Percentiles rank a stretch among this genome's conserved stretches.
Evolutionary conservation across 2,113 vertebrate species (phyloP).

Genomic region (Chionodraco myersi): DNA sequence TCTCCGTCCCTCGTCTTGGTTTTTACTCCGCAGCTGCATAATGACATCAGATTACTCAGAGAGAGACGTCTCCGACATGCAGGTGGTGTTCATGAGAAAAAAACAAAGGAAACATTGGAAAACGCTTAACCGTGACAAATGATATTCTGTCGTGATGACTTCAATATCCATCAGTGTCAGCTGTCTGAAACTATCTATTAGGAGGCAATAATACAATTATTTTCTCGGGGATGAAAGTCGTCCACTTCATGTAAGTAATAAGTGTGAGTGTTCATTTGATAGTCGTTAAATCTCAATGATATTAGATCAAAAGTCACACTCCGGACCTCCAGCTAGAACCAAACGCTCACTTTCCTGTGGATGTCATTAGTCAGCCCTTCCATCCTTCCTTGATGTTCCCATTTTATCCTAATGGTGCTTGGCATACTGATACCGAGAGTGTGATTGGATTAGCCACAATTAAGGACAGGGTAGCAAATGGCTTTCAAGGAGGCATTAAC

Average conservation of each 20-base stretch:
- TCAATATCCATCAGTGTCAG: slow-evolving; percentile 1
- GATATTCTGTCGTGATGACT: neutral
- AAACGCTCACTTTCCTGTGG: slow-evolving; percentile 19
- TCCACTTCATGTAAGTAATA: slow-evolving; percentile 40
- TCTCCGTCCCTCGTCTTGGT: slow-evolving; percentile 8
- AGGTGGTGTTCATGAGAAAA: slow-evolving; percentile 37
- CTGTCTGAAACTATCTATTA: slow-evolving; percentile 22
- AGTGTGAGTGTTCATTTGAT: slow-evolving; percentile 43
- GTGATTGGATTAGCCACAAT: slow-evolving; percentile 78
- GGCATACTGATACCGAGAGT: slow-evolving; percentile 63
- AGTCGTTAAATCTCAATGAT: slow-evolving; percentile 57
- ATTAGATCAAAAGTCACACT: slow-evolving; percentile 37
- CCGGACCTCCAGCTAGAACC: slow-evolving; percentile 46
- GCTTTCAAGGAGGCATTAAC: slow-evolving; percentile 76
- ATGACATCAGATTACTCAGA: slow-evolving; percentile 55
- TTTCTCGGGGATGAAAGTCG: slow-evolving; percentile 38
- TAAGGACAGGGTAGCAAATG: slow-evolving; percentile 74
- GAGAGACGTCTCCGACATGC: slow-evolving; percentile 11
- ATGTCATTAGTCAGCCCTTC: slow-evolving; percentile 62
- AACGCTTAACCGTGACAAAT: neutral
- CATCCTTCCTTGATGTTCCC: slow-evolving; percentile 56
- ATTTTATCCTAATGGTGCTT: slow-evolving; percentile 75
- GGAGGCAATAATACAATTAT: slow-evolving; percentile 13
- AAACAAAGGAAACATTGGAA: slow-evolving; percentile 13
- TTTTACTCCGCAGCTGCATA: slow-evolving; percentile 51